These are phyloP conservation scores for Blastobasis adustella DNA, from an alignment of 2,888 invertebrate genomes.

Conservation along the genomic window DNA sequence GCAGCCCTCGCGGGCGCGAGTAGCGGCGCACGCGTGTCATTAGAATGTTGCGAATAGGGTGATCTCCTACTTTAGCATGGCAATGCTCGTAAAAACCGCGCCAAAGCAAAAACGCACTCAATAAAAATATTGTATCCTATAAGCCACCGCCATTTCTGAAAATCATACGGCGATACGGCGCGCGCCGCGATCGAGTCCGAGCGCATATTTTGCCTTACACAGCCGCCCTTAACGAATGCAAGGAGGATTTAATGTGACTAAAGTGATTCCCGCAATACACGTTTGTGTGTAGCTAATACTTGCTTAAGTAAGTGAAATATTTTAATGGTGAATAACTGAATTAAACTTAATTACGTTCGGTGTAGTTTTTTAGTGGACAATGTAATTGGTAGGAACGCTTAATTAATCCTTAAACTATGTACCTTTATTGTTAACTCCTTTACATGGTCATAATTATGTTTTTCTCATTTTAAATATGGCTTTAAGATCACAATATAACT, in stretches of 20 bases:
- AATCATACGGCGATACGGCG: slow-evolving; percentile 64
- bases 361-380: too few relatives aligned
- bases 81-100: slow-evolving; percentile 65
- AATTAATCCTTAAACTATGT: too few relatives aligned
- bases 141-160: slow-evolving; percentile 69
- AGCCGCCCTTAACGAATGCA: slow-evolving; percentile 64
- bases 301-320: slow-evolving; percentile 31
- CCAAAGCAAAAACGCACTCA: slow-evolving; percentile 59
- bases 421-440: too few relatives aligned
- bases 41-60: slow-evolving; percentile 60
- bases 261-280: slow-evolving; percentile 64
- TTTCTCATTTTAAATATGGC: too few relatives aligned
- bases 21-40: slow-evolving; percentile 71
- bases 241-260: slow-evolving; percentile 66
- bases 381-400: too few relatives aligned
- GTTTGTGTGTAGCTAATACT: slow-evolving; percentile 47
- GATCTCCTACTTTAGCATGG: slow-evolving; percentile 69
- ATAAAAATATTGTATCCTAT: slow-evolving; percentile 75
- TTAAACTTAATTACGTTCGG: too few relatives aligned
- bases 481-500: too few relatives aligned
- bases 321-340: background rate
- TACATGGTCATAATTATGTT: too few relatives aligned
- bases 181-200: slow-evolving; percentile 51
- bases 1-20: slow-evolving; percentile 41
- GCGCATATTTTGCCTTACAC: slow-evolving; percentile 69